Evolutionary conservation across 2,888 invertebrate genomes (phyloP).

Genomic region (Athripsodes cinereus): DNA sequence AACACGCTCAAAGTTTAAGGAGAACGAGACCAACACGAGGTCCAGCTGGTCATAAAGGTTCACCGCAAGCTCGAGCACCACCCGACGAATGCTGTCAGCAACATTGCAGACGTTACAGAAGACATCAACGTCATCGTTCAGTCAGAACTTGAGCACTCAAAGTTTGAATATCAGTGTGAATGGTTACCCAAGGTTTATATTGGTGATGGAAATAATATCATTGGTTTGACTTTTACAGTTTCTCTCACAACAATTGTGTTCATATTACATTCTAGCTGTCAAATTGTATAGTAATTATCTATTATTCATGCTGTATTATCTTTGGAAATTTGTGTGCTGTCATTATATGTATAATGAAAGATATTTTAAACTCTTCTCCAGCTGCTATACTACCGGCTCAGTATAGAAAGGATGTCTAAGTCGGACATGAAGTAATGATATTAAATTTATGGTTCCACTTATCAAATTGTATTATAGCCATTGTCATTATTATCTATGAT

Average conservation of each 20-base stretch:
- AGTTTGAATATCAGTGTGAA: slow-evolving; percentile 27
- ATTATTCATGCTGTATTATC: too few species aligned
- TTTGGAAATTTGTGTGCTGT: too few species aligned
- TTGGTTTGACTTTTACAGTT: neutral
- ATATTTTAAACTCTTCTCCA: too few species aligned
- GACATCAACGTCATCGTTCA: slow-evolving; percentile 45
- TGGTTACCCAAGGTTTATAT: slow-evolving; percentile 3
- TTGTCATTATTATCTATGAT: neutral
- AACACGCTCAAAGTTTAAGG: slow-evolving; percentile 10
- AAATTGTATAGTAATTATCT: neutral
- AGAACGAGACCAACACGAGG: slow-evolving; percentile 3
- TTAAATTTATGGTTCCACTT: too few species aligned
- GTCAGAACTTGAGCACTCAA: slow-evolving; percentile 38
- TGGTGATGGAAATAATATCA: neutral
- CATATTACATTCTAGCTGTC: neutral
- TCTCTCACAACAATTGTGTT: neutral
- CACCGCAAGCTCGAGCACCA: slow-evolving; percentile 40
- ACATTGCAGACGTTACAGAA: slow-evolving; percentile 44
- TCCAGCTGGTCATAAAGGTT: slow-evolving; percentile 26
- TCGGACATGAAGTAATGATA: too few species aligned
- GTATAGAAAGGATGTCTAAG: too few species aligned
- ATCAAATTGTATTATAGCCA: too few species aligned
- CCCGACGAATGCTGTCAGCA: slow-evolving; percentile 55
- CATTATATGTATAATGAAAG: too few species aligned
- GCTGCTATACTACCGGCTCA: too few species aligned